Base-by-base conservation (phyloP, 2,888 invertebrate genomes). In the Rosalia funebris region DNA sequence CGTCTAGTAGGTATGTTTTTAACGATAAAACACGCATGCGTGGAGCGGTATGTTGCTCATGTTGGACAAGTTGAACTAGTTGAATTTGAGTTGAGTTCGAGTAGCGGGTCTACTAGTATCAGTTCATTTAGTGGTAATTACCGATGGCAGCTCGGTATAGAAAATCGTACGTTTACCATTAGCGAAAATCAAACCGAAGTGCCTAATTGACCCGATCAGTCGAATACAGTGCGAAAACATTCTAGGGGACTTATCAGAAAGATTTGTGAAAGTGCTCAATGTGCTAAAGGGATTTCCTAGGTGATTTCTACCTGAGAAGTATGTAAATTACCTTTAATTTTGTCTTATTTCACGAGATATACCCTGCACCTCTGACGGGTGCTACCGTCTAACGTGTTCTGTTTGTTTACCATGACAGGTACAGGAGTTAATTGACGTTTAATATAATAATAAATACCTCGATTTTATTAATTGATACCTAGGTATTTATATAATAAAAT, bases 241-340 rank as follows among this genome's bases (percentile, higher is more conserved):
- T 31, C 7, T 5, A 36, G 11, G 11, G 4, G 25, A 50, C 4
- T 44, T 44, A 15, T 41, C 19, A 50, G 39, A 39, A 36, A 50
- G 14, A 41, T 50, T 25, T 50, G 39, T 50, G 50, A 50, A 50
- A 50, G 50, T 50, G 50, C 50, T 32, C 48, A 62, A 60, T 56
- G 59, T 65, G 64, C 45, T 57, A 63, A 64, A 67, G 55, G 68
- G 64, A 64, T 63, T 70, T 63, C 48, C 57, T 50, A 53, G 57
- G 56, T 56, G 57, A 58, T 62, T 62, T 63, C 54, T 31, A 63
- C 65, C 63, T 63, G 65, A 56, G 60, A 63, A 63, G 67, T 67
- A 65, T 50, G 63, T 62, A 48, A 56, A 48, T 54, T 59, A 57
- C 57, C 52, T 45, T 44, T 31, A 34, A 34, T 59, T 61, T 59